Evolutionary conservation across 2,888 invertebrate genomes (phyloP), one percentile per base, ranked within the genome.

Genomic region (Aleiodes leptofemur): DNA sequence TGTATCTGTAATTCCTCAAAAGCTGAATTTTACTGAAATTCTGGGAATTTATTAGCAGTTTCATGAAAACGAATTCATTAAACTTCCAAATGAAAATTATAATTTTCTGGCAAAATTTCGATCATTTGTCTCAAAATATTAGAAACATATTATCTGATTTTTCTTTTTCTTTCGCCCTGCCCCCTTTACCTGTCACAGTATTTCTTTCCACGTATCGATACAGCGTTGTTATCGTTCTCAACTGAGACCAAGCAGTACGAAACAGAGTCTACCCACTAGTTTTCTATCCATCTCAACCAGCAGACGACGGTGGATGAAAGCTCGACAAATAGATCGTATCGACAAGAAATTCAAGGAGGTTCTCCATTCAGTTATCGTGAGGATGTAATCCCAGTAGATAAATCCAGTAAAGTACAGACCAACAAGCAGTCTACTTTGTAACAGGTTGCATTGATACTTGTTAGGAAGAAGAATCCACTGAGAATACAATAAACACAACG

Each of bases 191-290:
- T 79, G 76, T 73, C 75, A 71, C 66, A 72, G 57, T 69, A 53
- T 78, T 77, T 78, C 77, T 78, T 76, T 43, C 76, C 69, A 79
- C 78, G 77, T 74, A 76, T 76, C 78, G 79, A 78, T 81, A 83
- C 83, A 82, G 84, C 81, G 82, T 83, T 83, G 85, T 85, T 85
- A 84, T 84, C 85, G 83, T 80, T 79, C 83, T 84, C 82, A 78
- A 43, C 83, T 82, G 82, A 82, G 80, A 82, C 76, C 81, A 81
- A 80, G 82, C 82, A 83, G 82, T 80, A 82, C 75, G 82, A 81
- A 81, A 83, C 82, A 83, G 83, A 81, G 83, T 81, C 79, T 81
- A 80, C 84, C 84, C 43, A 43, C 84, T 84, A 84, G 83, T 82
- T 83, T 83, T 82, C 83, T 83, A 84, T 85, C 85, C 83, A 84